Base-by-base conservation (phyloP, 2,888 invertebrate species). In the Diarsia rubi region DNA sequence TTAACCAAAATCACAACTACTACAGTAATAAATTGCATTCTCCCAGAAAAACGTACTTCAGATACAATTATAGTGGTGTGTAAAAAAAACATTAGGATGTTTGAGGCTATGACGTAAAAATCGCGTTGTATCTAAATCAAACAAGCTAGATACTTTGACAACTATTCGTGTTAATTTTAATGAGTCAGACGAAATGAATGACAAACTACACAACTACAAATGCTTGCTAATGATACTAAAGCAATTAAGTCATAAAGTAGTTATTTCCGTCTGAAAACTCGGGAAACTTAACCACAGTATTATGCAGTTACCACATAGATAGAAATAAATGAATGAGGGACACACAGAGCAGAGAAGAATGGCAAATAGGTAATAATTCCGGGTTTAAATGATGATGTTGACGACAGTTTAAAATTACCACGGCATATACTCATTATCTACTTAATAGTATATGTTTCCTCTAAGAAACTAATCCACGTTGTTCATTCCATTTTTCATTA, bases 61-160 rank as follows among this genome's bases (percentile, higher is more conserved):
- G 44, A 44, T 65, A 45, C 12, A 27, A 12, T 19, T 6, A 31
- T 21, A 19, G 3, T n/a, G 12, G 19, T 21, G 4, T 45, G 44
- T 27, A 19, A 11, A 0, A 27, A 2, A 31, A 3, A 45, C 45
- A 37, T 47, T 1, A 8, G 49, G 16, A 66, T n/a, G 12, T 16
- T 45, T 42, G 31, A 42, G 19, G 49, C 16, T 57, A 47, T 8
- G 16, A 24, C 42, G 24, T 11, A 24, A 72, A 62, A 63, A 45
- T 16, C 71, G 5, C 2, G 16, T n/a, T 42, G 70, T 71, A 83
- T 73, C 81, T 75, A 54, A 76, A 81, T 79, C 78, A 85, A 79
- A 86, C 82, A 81, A 82, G 70, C 80, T 81, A 79, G 65, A 75
- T 75, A 79, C 63, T 63, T 49, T 79, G 81, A 83, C 70, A 69